Base-by-base conservation (phyloP, 2,888 invertebrate species). In the Sarcophaga variegata region DNA sequence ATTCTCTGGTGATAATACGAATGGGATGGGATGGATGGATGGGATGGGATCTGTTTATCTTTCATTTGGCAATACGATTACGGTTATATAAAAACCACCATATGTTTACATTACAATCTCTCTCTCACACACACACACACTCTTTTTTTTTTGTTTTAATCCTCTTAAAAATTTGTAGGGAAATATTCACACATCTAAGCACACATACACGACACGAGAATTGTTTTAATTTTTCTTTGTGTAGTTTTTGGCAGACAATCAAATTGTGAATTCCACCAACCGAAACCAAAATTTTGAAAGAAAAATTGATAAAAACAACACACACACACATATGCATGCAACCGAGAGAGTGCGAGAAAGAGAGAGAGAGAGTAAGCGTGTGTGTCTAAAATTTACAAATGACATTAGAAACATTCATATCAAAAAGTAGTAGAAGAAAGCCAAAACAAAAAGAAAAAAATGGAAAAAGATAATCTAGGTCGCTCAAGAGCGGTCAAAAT, bases 61-160 rank as follows among this genome's bases (percentile, higher is more conserved):
- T 54, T 54, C 12, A 54, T 54, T 54, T 54, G 17, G 54, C 37
- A 37, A 37, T 54, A 54, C 54, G 17, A 54, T 54, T 54, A 17
- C 54, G 54, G 17, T 12, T 54, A 14, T 12, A 14, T 12, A 54
- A 54, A 14, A 54, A 54, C 14, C 54, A 54, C 54, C 54, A 54
- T 54, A 54, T 54, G 54, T 54, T 54, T 54, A 14, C 17, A 12
- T 14, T 54, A 17, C 54, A 54, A 54, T 54, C 17, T 14, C 12
- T 54, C 10, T 37, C 37, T 10, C 8, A 2, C 37, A 10, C 37
- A 10, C 37, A 37, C 8, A 37, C 37, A 10, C 10, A 10, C 54
- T 25, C 11, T 27, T 64, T 59, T 64, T 82, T 59, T 64, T 82
- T 76, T 71, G 63, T 71, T 82, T 82, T 66, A 72, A 77, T 77